Conservation (phyloP, 2,113 vertebrate species). For the Catagonus wagneri region DNA sequence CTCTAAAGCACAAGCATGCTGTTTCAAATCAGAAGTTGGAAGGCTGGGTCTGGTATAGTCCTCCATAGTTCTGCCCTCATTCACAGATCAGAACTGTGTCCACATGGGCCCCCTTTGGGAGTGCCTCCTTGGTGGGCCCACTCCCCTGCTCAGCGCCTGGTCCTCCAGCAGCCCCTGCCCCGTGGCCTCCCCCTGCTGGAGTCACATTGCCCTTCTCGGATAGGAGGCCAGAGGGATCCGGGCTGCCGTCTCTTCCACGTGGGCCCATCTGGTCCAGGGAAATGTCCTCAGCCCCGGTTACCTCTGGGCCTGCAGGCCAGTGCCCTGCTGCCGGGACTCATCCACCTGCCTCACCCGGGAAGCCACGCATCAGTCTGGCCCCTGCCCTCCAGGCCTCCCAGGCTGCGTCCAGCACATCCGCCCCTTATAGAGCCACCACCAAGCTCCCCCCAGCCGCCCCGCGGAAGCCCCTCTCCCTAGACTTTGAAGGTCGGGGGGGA, state of each 20-base stretch:
- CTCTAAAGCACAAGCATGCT: background rate
- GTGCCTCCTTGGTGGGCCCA: rapidly evolving
- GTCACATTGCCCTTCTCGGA: background rate
- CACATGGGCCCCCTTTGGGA: rapidly evolving
- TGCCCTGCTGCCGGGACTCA: too few relatives aligned
- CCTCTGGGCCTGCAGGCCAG: background rate
- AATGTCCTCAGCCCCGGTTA: background rate
- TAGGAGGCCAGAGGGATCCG: background rate
- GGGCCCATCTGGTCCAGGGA: background rate
- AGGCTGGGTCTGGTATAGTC: background rate
- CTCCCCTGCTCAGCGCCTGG: background rate
- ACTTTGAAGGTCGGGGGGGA: background rate
- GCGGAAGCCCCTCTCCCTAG: background rate
- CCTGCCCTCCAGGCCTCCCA: background rate
- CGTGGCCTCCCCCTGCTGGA: background rate
- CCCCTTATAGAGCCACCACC: too few relatives aligned
- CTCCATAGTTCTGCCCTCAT: background rate
- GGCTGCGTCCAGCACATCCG: rapidly evolving
- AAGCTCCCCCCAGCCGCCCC: background rate
- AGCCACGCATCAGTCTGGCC: rapidly evolving
- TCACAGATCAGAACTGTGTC: background rate
- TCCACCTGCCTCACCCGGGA: background rate
- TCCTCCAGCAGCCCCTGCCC: background rate
- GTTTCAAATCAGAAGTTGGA: background rate
- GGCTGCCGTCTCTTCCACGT: background rate